Conservation (phyloP, 2,113 vertebrate species). For the Okapia johnstoni region DNA sequence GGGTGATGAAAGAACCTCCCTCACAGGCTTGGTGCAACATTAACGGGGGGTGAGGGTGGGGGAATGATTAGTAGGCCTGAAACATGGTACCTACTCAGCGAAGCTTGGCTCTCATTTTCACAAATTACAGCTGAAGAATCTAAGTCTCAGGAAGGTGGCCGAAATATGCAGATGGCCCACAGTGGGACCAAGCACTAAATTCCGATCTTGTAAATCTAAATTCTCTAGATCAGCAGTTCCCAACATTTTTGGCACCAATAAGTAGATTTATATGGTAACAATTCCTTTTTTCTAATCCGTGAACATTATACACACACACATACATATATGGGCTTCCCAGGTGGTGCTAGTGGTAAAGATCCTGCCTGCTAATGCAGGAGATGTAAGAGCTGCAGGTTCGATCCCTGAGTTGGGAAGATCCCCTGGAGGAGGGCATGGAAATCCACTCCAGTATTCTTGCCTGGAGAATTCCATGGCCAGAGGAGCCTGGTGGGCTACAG, state of each 20-base stretch:
- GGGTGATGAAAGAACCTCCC: not conserved
- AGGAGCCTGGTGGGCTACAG: not conserved
- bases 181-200: rapidly evolving
- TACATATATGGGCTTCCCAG: not conserved
- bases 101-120: rapidly evolving
- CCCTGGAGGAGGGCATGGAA: not conserved
- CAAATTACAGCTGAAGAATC: rapidly evolving
- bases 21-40: not conserved
- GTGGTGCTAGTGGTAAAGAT: not conserved
- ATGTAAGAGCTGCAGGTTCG: not conserved
- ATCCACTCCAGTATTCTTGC: not conserved
- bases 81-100: rapidly evolving
- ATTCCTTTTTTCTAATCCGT: not conserved
- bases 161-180: rapidly evolving
- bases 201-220: not conserved
- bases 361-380: rapidly evolving
- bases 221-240: not conserved
- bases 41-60: rapidly evolving
- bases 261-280: not conserved
- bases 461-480: not conserved
- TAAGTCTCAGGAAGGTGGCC: not conserved
- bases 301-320: not conserved
- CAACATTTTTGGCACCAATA: not conserved
- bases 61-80: not conserved
- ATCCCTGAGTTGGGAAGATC: not conserved